Conservation (phyloP, 2,113 vertebrate genomes). For the Pluvianellus socialis region DNA sequence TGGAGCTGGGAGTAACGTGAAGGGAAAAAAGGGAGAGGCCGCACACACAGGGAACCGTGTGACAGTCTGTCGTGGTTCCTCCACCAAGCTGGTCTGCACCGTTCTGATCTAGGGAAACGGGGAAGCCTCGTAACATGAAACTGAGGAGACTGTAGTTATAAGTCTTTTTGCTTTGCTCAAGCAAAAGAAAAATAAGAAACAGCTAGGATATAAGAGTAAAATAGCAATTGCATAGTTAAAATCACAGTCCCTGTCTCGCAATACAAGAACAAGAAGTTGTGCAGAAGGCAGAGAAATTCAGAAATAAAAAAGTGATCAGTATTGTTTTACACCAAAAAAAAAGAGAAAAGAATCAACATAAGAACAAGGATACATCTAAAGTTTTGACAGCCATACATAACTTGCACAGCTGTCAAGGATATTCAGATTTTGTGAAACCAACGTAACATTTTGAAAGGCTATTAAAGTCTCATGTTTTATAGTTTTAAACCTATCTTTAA, state of each 20-base stretch:
- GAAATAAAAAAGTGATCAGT: background rate
- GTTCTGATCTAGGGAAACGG: background rate
- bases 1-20: background rate
- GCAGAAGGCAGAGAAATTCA: background rate
- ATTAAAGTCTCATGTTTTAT: background rate
- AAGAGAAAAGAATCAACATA: background rate
- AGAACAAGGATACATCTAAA: background rate
- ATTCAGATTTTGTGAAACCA: background rate
- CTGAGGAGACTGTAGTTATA: background rate
- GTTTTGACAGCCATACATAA: background rate
- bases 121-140: background rate
- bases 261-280: background rate
- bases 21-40: background rate
- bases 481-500: slow-evolving; percentile 16
- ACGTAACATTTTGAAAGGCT: background rate
- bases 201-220: background rate
- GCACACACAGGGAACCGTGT: accelerated
- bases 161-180: background rate
- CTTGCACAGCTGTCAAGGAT: background rate
- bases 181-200: background rate
- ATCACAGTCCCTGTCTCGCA: background rate
- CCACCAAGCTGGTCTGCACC: background rate
- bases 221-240: background rate
- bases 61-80: accelerated
- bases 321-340: background rate